Base-by-base conservation (phyloP, 2,888 invertebrate species). In the Agrochola lota region DNA sequence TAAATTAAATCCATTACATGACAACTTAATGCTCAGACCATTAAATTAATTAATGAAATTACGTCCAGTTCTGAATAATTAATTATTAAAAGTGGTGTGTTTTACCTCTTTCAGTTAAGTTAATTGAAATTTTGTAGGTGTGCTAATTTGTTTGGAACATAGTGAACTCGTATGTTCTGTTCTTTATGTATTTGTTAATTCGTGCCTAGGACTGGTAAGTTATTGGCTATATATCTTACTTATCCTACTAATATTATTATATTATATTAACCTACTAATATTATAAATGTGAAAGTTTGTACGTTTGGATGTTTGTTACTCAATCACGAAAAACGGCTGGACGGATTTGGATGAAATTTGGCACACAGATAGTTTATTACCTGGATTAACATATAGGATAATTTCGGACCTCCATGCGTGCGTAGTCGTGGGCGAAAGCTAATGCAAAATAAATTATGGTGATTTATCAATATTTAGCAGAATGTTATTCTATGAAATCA, bases 31-130 rank as follows among this genome's bases (percentile, higher is more conserved):
- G 67, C 66, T 52, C 63, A 68, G 46, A 46, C n/a, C 40, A 26
- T 55, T 68, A 67, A 46, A 52, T 67, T 80, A 74, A 85, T 71
- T 83, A 83, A 71, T 85, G 63, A 43, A 81, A 81, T 83, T 81
- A 85, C 77, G 60, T 64, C 59, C 59, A 71, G 15, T 67, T 66
- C 15, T 81, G 71, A 83, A 85, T 71, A 46, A 57, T 81, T 78
- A 85, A 83, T 83, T 77, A 82, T 64, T 83, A 85, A 77, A 85
- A 85, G 82, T 83, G 77, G 46, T 73, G 49, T 73, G 77, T 81
- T 73, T 80, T 70, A 77, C 72, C 62, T 49, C 43, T 82, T 81
- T 77, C 64, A 52, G 63, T 83, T 60, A 71, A 74, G 35, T 77
- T 67, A 85, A 85, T 85, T 85, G 79, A 71, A 55, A 71, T 60